These are phyloP conservation scores for Gasteruption jaculator DNA, from an alignment of 2,888 invertebrate species.

Conservation along the genomic window DNA sequence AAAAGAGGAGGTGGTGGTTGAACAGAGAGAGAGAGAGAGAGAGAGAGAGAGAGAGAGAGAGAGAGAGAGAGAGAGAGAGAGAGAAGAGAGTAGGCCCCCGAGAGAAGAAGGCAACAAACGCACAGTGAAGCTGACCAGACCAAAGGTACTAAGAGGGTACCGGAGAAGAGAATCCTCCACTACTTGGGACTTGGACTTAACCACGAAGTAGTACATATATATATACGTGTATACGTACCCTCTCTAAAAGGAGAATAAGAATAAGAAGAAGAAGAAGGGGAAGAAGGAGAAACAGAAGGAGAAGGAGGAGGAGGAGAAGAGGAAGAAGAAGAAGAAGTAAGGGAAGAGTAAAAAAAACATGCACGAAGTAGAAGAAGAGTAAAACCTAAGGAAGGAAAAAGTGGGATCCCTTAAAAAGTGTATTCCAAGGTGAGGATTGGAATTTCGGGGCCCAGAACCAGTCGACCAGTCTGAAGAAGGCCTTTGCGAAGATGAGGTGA, in stretches of 20 bases:
- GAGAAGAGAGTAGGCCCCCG: slow-evolving; percentile 17
- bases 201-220: too few relatives aligned
- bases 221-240: too few relatives aligned
- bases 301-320: slow-evolving; percentile 17
- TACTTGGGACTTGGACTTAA: too few relatives aligned
- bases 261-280: slow-evolving; percentile 17
- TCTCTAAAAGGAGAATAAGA: slow-evolving; percentile 16
- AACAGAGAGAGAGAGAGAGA: too few relatives aligned
- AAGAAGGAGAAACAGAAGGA: slow-evolving; percentile 21
- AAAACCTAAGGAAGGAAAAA: slow-evolving; percentile 40
- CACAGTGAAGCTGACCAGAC: neutral
- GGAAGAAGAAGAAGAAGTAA: slow-evolving; percentile 36
- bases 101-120: slow-evolving; percentile 16
- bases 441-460: slow-evolving; percentile 50
- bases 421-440: slow-evolving; percentile 49
- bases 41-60: slow-evolving; percentile 11
- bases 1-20: neutral
- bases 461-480: slow-evolving; percentile 50
- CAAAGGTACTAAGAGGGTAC: slow-evolving; percentile 10
- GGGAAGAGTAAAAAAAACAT: too few relatives aligned
- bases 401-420: slow-evolving; percentile 50
- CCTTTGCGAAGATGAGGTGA: slow-evolving; percentile 49
- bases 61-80: slow-evolving; percentile 21
- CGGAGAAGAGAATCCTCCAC: too few relatives aligned
- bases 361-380: slow-evolving; percentile 25